Base-by-base conservation (phyloP, 2,113 vertebrate genomes). In the Ceyx margarethae region DNA sequence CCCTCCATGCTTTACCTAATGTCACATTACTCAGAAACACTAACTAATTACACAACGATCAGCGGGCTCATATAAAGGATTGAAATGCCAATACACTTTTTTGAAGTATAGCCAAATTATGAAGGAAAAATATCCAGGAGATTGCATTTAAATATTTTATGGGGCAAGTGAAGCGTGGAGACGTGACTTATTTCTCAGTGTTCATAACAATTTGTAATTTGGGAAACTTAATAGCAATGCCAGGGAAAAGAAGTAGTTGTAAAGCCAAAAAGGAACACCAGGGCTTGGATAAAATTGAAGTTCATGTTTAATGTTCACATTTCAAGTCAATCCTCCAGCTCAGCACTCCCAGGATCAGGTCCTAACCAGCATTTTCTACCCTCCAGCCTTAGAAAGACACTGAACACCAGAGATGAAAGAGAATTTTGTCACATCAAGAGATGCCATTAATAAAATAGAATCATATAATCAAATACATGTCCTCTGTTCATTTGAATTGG, bases 271-370 rank as follows among this genome's bases (percentile, higher is more conserved):
- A 54, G 8, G 67, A 73, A 7, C 46, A 28, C 7, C 1, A 23
- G 21, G 3, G 18, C 15, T 71, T 42, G 23, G 37, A 14, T 33
- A 11, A 65, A 72, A 20, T 16, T n/a, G 45, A 66, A 18, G 37
- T 15, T 65, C 5, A 14, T 0, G 0, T 14, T 35, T 33, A 46
- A 15, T 5, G 20, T 54, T 72, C 51, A 9, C 1, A 0, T 60
- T 20, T 23, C 5, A 53, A 60, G 20, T 46, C 7, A 54, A 8
- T n/a, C 40, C 31, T 37, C 29, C 25, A 10, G 18, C n/a, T 28
- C 33, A 15, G 4, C 7, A 9, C 12, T 26, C 20, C 31, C 31
- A 40, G 60, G 13, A 29, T 56, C 35, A 67, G 65, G 26, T 31
- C 35, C 54, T 56, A 29, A 43, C 3, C 31, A 37, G 28, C 26